A percentile compares a stretch with the other conserved stretches of the same genome.
These are phyloP conservation scores for Plecturocebus donacophilus DNA, from an alignment of 2,113 vertebrate genomes.

Conservation along the genomic window DNA sequence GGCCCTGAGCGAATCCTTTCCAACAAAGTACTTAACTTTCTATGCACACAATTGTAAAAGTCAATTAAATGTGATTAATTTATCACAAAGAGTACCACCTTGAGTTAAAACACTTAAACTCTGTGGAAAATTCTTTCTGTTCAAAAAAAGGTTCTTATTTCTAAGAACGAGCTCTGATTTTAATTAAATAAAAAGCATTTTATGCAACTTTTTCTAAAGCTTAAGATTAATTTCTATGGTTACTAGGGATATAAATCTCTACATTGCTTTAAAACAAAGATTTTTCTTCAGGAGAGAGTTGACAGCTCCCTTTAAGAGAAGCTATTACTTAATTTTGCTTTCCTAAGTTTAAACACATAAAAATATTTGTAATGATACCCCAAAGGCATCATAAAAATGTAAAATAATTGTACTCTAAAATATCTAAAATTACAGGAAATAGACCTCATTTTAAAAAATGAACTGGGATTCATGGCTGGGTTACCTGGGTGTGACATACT, in stretches of 20 bases:
- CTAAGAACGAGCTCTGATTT: conserved; percentile 83
- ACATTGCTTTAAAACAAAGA: conserved; percentile 82
- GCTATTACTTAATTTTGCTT: conserved; percentile 87
- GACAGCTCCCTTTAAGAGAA: conserved; percentile 84
- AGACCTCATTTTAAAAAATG: conserved; percentile 81
- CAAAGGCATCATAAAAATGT: conserved; percentile 87
- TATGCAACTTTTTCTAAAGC: conserved; percentile 80
- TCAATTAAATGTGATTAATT: conserved; percentile 74
- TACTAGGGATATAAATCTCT: conserved; percentile 83
- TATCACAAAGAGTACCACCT: conserved; percentile 78
- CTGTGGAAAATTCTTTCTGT: conserved; percentile 69
- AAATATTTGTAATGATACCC: conserved; percentile 86
- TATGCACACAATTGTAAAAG: conserved; percentile 40
- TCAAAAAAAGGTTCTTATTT: conserved; percentile 77
- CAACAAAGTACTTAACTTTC: not conserved
- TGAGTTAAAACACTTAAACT: conserved; percentile 69
- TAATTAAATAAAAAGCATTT: conserved; percentile 85
- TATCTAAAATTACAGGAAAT: conserved; percentile 86
- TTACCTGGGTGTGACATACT: conserved; percentile 70
- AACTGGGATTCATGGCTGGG: conserved; percentile 72
- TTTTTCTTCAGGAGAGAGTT: conserved; percentile 81
- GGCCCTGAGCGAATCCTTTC: not conserved
- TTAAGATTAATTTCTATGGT: conserved; percentile 86
- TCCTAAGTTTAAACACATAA: conserved; percentile 85
- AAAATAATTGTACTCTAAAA: conserved; percentile 85